These are phyloP conservation scores for Atopsyche davidsoni DNA, from an alignment of 1,140 invertebrate species.

Conservation along the genomic window DNA sequence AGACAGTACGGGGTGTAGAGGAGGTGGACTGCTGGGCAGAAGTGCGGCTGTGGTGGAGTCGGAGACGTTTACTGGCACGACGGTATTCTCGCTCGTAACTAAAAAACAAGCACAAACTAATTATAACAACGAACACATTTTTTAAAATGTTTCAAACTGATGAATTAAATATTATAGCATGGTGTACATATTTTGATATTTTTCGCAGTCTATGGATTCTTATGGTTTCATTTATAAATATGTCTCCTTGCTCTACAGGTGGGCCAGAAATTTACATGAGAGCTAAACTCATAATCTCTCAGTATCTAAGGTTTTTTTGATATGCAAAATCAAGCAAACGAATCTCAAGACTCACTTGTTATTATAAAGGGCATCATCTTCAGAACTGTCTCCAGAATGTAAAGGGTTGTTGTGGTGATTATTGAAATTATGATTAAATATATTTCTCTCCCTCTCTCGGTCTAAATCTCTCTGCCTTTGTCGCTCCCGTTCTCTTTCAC, in stretches of 20 bases:
- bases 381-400: constrained; percentile 51
- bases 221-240: too few relatives aligned
- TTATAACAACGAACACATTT: too few relatives aligned
- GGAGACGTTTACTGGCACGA: constrained; percentile 46
- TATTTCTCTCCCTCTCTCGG: constrained; percentile 36
- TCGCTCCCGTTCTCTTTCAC: constrained; percentile 38
- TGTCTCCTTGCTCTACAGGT: too few relatives aligned
- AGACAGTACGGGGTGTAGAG: constrained; percentile 56
- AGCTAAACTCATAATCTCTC: constrained; percentile 28
- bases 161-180: too few relatives aligned
- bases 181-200: too few relatives aligned
- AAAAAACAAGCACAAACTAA: too few relatives aligned
- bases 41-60: constrained; percentile 38
- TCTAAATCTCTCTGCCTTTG: constrained; percentile 37
- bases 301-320: constrained; percentile 33
- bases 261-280: too few relatives aligned
- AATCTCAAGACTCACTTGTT: constrained; percentile 45
- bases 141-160: too few relatives aligned
- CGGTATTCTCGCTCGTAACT: constrained; percentile 51
- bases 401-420: constrained; percentile 35
- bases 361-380: constrained; percentile 49
- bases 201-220: too few relatives aligned
- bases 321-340: too few relatives aligned
- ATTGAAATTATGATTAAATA: constrained; percentile 32
- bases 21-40: constrained; percentile 39